Percentiles rank a stretch among this genome's conserved stretches.
These are phyloP conservation scores for Chascanopsetta lugubris DNA, from an alignment of 2,113 vertebrate genomes.

Conservation along the genomic window DNA sequence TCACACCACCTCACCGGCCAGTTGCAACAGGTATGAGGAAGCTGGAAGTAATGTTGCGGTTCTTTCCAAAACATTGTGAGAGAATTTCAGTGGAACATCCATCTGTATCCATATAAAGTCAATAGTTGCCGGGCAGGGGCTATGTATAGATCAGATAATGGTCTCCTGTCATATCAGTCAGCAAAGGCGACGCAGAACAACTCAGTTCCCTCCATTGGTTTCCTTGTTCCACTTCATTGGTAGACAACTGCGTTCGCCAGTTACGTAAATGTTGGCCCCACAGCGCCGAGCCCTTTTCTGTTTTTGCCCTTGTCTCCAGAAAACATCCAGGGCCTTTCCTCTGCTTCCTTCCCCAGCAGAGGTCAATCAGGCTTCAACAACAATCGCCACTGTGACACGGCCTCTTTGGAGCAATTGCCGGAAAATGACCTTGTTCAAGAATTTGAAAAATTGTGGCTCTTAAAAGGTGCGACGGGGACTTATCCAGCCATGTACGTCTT, in stretches of 20 bases:
- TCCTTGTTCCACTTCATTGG: constrained; percentile 11
- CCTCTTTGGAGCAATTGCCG: not conserved
- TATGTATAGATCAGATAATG: not conserved
- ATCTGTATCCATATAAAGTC: constrained; percentile 54
- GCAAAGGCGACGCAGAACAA: not conserved
- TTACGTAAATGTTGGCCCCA: constrained; percentile 23
- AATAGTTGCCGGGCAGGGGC: not conserved
- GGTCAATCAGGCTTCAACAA: constrained; percentile 43
- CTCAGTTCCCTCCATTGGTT: not conserved
- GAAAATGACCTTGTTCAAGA: constrained; percentile 8
- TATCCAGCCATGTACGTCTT: not conserved
- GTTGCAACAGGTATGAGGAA: constrained; percentile 12
- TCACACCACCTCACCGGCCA: constrained; percentile 61
- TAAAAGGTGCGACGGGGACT: constrained; percentile 1
- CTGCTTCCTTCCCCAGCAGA: constrained; percentile 30
- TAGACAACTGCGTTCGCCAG: not conserved
- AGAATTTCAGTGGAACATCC: constrained; percentile 48
- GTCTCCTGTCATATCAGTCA: constrained; percentile 3
- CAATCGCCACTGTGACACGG: constrained; percentile 11
- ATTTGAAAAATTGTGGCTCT: not conserved
- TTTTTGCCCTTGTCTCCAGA: constrained; percentile 32
- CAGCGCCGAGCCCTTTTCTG: constrained; percentile 5
- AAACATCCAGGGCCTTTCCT: constrained; percentile 27
- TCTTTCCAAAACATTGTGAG: constrained; percentile 35
- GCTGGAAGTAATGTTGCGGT: not conserved